phyloP scores from a whole-genome alignment of 53 echinoderm and acorn worm species.

The Paracentrotus lividus region DNA sequence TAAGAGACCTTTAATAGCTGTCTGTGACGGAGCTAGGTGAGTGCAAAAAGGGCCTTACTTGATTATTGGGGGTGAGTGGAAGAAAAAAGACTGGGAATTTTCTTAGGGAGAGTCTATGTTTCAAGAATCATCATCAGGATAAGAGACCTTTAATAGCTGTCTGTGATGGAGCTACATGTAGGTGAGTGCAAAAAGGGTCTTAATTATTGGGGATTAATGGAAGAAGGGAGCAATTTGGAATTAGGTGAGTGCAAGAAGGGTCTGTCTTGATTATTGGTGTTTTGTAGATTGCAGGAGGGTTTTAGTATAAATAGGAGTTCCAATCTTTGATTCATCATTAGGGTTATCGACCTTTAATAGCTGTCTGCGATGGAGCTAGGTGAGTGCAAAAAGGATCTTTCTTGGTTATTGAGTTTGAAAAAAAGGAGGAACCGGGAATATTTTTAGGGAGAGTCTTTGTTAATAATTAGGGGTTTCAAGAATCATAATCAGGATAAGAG shows the following conservation, averaged over 20 bases:
- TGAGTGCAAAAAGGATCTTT: conserved; percentile 34
- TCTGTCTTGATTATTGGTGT: too few relatives aligned
- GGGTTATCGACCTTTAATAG: conserved; percentile 91
- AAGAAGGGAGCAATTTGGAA: too few relatives aligned
- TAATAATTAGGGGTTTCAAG: conserved; percentile 48
- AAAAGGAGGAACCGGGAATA: too few relatives aligned
- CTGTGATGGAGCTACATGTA: conserved; percentile 94
- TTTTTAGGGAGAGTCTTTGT: too few relatives aligned
- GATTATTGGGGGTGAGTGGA: too few relatives aligned
- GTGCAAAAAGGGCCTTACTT: background rate
- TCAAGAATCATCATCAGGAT: conserved; percentile 78
- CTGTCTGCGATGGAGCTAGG: conserved; percentile 95
- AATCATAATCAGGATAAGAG: conserved; percentile 87
- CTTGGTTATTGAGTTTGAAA: background rate
- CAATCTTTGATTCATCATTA: conserved; percentile 75
- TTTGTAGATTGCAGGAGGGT: too few relatives aligned
- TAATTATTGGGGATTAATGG: too few relatives aligned
- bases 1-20: conserved; percentile 90
- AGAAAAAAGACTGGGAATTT: too few relatives aligned
- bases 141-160: conserved; percentile 92
- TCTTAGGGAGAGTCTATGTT: background rate
- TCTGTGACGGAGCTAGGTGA: conserved; percentile 97
- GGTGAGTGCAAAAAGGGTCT: conserved; percentile 70
- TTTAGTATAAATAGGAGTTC: too few relatives aligned
- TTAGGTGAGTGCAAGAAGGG: too few relatives aligned